A percentile compares a stretch with the other conserved stretches of the same genome.
These are phyloP conservation scores for Grallaria varia DNA, from an alignment of 2,113 vertebrate genomes.

Conservation along the genomic window DNA sequence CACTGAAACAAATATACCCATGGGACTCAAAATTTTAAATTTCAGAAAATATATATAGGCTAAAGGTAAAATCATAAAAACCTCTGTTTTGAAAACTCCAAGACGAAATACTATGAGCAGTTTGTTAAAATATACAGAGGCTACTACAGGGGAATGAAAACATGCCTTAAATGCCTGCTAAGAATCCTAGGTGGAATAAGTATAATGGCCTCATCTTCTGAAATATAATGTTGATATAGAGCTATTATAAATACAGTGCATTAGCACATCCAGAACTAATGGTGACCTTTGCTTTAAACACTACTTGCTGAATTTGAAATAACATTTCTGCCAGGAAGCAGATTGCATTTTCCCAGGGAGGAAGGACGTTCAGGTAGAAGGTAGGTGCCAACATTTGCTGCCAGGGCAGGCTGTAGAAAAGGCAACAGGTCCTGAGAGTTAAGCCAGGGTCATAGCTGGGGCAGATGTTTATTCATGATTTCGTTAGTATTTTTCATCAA, in stretches of 20 bases:
- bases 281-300: constrained; percentile 28
- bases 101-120: background rate
- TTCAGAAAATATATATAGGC: background rate
- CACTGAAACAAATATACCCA: background rate
- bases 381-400: background rate
- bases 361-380: background rate
- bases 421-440: background rate
- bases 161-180: constrained; percentile 32
- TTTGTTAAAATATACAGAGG: background rate
- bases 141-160: constrained; percentile 23
- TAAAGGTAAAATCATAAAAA: background rate
- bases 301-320: background rate
- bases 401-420: background rate
- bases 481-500: background rate
- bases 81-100: background rate
- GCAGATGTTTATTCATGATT: background rate
- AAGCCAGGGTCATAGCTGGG: background rate
- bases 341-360: background rate
- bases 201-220: background rate
- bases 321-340: background rate
- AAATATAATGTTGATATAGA: background rate
- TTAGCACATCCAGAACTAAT: constrained; percentile 25
- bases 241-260: background rate
- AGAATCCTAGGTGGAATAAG: constrained; percentile 21
- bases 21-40: background rate